Evolutionary conservation across 2,888 invertebrate species (phyloP).

Genomic region (Octonoba sinensis): DNA sequence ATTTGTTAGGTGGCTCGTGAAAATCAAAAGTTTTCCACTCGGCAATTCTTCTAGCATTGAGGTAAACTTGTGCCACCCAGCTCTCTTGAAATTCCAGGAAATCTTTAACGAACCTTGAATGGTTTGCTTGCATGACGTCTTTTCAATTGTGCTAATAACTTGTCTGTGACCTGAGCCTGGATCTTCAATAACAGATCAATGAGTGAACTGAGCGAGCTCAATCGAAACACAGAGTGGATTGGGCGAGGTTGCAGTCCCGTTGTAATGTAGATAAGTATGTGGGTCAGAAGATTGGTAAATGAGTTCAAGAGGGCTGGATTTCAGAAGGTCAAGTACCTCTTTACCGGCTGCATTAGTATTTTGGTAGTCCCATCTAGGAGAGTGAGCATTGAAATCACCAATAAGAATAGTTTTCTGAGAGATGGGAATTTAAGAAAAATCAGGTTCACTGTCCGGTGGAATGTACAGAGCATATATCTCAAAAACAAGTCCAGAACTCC

Average conservation of each 20-base stretch:
- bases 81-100: slow-evolving; percentile 16
- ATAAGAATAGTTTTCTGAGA: slow-evolving; percentile 9
- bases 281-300: background rate
- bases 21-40: background rate
- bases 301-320: slow-evolving; percentile 5
- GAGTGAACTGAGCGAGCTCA: background rate
- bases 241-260: background rate
- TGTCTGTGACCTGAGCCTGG: background rate
- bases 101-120: background rate
- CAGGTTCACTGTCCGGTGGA: background rate
- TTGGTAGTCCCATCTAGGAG: slow-evolving; percentile 12
- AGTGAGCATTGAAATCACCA: slow-evolving; percentile 24
- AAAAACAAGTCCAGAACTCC: background rate
- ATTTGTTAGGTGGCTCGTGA: background rate
- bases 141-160: background rate
- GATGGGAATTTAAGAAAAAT: slow-evolving; percentile 1
- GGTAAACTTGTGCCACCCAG: background rate
- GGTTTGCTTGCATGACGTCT: background rate
- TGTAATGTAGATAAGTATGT: background rate
- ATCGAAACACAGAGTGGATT: slow-evolving; percentile 4
- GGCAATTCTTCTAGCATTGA: background rate
- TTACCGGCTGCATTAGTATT: slow-evolving; percentile 4
- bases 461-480: background rate
- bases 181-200: background rate
- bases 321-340: slow-evolving; percentile 11